Base-by-base conservation (phyloP, 2,888 invertebrate genomes). In the Lepidochrysops patricia region DNA sequence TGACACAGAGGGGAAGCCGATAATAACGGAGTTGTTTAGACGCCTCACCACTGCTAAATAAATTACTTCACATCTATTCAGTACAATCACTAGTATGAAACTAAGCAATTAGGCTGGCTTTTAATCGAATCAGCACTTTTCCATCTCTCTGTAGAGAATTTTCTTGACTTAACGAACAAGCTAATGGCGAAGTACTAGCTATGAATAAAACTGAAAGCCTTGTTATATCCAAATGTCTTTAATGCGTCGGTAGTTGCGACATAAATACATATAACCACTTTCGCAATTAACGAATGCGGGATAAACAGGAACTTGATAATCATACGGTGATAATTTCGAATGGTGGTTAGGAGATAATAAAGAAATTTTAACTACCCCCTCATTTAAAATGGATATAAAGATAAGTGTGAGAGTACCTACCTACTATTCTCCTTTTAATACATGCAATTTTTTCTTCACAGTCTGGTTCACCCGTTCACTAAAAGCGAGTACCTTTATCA, bases 171-270 rank as follows among this genome's bases (percentile, higher is more conserved):
- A 83, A 81, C 77, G 79, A 84, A 81, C 79, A 77, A 77, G 75
- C 74, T 79, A 70, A 74, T 74, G 67, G 73, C 77, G 78, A 74
- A 73, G 70, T 68, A n/a, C 71, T 76, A 70, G 74, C 75, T 75
- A 67, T 80, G 77, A 80, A 84, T 79, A 73, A 74, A 72, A 73
- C 67, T 69, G 67, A 83, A 82, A 70, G 78, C 77, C 83, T 82
- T 83, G 84, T 84, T 85, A 84, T 67, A 67, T 79, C 76, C 69
- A 79, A 71, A 82, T 82, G 77, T 76, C 78, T 78, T 79, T 77
- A 82, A 82, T 82, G 71, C 77, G n/a, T 76, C 72, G 73, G 71
- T 75, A 74, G 71, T 69, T n/a, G n/a, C n/a, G 63, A 48, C 37
- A 50, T 68, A 70, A 77, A 77, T 74, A 68, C 66, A 66, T 68